These are phyloP conservation scores for Sceliomorpha sp. DNA, from an alignment of 2,888 invertebrate genomes.

Conservation along the genomic window DNA sequence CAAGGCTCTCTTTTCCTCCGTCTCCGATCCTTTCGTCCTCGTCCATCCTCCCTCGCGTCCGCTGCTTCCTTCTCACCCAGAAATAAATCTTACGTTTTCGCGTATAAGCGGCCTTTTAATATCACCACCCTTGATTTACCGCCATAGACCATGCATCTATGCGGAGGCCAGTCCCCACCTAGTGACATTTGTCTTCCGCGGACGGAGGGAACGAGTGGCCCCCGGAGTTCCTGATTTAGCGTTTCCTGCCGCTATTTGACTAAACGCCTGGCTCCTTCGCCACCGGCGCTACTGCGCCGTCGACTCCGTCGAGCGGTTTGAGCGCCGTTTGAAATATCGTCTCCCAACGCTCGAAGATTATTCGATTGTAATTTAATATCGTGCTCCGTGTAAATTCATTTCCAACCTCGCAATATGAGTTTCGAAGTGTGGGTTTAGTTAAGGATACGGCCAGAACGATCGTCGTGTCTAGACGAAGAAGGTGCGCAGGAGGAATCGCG, in stretches of 20 bases:
- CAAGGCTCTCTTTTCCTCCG: slow-evolving; percentile 48
- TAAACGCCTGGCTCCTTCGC: slow-evolving; percentile 61
- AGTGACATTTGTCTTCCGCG: slow-evolving; percentile 69
- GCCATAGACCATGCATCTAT: slow-evolving; percentile 73
- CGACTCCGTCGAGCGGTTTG: slow-evolving; percentile 42
- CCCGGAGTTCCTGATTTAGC: slow-evolving; percentile 66
- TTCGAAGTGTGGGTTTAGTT: background rate
- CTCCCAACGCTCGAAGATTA: slow-evolving; percentile 33
- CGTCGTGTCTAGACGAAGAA: slow-evolving; percentile 20
- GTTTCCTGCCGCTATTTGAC: slow-evolving; percentile 65
- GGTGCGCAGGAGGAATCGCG: slow-evolving; percentile 24
- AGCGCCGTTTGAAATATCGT: too few relatives aligned
- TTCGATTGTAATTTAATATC: slow-evolving; percentile 40
- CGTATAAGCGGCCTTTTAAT: slow-evolving; percentile 80
- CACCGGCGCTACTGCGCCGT: background rate
- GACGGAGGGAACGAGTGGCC: slow-evolving; percentile 57
- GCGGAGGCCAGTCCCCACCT: slow-evolving; percentile 62
- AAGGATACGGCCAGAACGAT: slow-evolving; percentile 7
- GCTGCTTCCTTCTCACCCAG: slow-evolving; percentile 52
- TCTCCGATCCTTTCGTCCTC: slow-evolving; percentile 53
- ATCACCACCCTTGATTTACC: slow-evolving; percentile 79
- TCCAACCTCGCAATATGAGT: slow-evolving; percentile 17
- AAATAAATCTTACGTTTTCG: slow-evolving; percentile 79
- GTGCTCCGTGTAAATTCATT: slow-evolving; percentile 14
- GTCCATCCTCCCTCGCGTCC: slow-evolving; percentile 37